Percentiles rank a stretch among this genome's conserved stretches.
These are phyloP conservation scores for Heliangelus exortis DNA, from an alignment of 2,797 vertebrate genomes.

Conservation along the genomic window DNA sequence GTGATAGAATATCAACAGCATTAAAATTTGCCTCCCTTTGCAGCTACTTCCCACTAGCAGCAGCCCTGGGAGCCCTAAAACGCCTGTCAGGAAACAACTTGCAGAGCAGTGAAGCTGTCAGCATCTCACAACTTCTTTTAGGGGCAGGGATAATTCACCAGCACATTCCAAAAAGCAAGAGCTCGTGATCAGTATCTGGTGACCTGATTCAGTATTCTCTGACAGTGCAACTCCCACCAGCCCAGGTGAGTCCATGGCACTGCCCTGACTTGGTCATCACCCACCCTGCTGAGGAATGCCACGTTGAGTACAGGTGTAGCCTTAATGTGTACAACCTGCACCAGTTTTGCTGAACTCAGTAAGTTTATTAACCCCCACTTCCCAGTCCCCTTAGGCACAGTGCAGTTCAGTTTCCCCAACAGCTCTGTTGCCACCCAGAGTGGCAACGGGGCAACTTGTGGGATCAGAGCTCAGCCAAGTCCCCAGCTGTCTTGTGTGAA, in stretches of 20 bases:
- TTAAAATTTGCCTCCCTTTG: background rate
- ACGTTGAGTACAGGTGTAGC: background rate
- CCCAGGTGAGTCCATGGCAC: background rate
- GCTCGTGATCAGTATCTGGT: background rate
- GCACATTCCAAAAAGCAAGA: background rate
- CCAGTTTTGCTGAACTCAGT: background rate
- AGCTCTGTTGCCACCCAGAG: background rate
- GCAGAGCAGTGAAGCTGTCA: background rate
- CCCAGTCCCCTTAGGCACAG: background rate
- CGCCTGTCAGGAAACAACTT: background rate
- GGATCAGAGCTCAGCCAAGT: background rate
- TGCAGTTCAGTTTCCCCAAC: background rate
- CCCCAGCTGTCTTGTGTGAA: background rate
- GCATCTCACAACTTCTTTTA: background rate
- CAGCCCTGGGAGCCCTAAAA: background rate
- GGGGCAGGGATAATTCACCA: background rate
- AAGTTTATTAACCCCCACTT: background rate
- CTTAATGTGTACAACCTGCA: rapidly evolving
- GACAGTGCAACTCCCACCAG: background rate
- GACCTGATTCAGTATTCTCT: background rate
- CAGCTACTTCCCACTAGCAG: background rate
- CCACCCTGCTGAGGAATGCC: background rate
- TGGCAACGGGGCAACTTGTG: background rate
- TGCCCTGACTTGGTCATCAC: background rate
- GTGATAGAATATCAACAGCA: background rate